A percentile compares a stretch with the other conserved stretches of the same genome.
Evolutionary conservation across 2,888 invertebrate genomes (phyloP).

Genomic region (Abscondita cerata): DNA sequence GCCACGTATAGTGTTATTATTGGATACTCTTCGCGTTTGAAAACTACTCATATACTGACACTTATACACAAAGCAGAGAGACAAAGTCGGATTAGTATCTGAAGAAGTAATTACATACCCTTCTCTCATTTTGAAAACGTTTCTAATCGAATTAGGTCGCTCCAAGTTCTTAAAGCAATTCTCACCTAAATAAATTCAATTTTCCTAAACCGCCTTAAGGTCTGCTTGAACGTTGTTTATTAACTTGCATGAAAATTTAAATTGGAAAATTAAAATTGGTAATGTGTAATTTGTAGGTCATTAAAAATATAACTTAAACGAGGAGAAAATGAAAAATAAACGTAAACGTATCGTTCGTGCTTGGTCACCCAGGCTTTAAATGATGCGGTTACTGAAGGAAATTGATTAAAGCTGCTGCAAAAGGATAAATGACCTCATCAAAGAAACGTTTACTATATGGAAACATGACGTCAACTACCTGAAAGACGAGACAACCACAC

Average conservation of each 20-base stretch:
- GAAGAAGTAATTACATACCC: too few relatives aligned
- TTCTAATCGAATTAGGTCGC: constrained; percentile 23
- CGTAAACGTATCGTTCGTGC: background rate
- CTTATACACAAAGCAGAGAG: too few relatives aligned
- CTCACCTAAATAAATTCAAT: constrained; percentile 21
- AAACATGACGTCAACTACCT: constrained; percentile 21
- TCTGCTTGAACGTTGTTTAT: constrained; percentile 2
- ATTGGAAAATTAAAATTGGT: background rate
- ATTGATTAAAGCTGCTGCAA: constrained; percentile 23
- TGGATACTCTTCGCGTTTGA: too few relatives aligned
- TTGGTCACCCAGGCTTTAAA: background rate
- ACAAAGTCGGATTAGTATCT: too few relatives aligned
- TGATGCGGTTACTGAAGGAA: constrained; percentile 17
- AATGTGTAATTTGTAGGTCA: background rate
- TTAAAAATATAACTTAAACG: background rate
- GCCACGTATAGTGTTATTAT: too few relatives aligned
- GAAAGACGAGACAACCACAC: constrained; percentile 18
- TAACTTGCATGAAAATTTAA: background rate
- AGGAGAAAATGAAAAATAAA: background rate
- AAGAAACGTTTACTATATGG: constrained; percentile 22
- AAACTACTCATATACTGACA: too few relatives aligned
- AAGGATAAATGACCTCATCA: constrained; percentile 26
- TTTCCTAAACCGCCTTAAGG: constrained; percentile 6
- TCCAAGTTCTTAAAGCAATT: constrained; percentile 18
- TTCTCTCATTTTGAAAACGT: constrained; percentile 7